phyloP scores from a whole-genome alignment of 2,888 invertebrate genomes.

The Elegia similella region DNA sequence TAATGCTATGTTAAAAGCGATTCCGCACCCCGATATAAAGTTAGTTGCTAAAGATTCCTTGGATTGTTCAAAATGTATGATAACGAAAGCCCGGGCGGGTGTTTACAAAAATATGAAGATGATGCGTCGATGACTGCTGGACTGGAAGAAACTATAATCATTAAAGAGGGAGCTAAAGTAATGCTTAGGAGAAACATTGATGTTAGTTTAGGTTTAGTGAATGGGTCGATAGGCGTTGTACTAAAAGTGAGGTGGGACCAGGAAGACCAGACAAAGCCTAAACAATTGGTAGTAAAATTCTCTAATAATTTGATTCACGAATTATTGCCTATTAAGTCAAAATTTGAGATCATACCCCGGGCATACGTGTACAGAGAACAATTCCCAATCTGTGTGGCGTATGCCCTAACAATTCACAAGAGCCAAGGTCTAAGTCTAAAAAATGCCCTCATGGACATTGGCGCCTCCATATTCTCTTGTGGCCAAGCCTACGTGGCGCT shows the following conservation, averaged over 20 bases:
- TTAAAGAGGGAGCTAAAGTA: slow-evolving; percentile 22
- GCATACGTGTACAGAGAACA: slow-evolving; percentile 29
- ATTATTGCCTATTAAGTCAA: slow-evolving; percentile 21
- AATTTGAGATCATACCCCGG: slow-evolving; percentile 28
- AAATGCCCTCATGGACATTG: slow-evolving; percentile 26
- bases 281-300: slow-evolving; percentile 14
- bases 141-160: slow-evolving; percentile 22
- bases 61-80: slow-evolving; percentile 19
- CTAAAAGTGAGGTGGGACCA: slow-evolving; percentile 20
- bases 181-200: slow-evolving; percentile 25
- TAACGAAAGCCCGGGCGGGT: slow-evolving; percentile 19
- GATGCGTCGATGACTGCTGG: slow-evolving; percentile 24
- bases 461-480: slow-evolving; percentile 23
- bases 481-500: slow-evolving; percentile 27
- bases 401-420: slow-evolving; percentile 27
- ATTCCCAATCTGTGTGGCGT: slow-evolving; percentile 29
- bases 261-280: slow-evolving; percentile 16
- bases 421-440: slow-evolving; percentile 27
- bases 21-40: slow-evolving; percentile 16
- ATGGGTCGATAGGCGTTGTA: slow-evolving; percentile 25
- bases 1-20: slow-evolving; percentile 4
- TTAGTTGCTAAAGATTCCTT: slow-evolving; percentile 19
- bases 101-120: slow-evolving; percentile 21
- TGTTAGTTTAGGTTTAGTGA: slow-evolving; percentile 24
- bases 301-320: slow-evolving; percentile 18